These are phyloP conservation scores for Gallinago paraguaiae DNA, from an alignment of 2,113 vertebrate genomes.

Conservation along the genomic window DNA sequence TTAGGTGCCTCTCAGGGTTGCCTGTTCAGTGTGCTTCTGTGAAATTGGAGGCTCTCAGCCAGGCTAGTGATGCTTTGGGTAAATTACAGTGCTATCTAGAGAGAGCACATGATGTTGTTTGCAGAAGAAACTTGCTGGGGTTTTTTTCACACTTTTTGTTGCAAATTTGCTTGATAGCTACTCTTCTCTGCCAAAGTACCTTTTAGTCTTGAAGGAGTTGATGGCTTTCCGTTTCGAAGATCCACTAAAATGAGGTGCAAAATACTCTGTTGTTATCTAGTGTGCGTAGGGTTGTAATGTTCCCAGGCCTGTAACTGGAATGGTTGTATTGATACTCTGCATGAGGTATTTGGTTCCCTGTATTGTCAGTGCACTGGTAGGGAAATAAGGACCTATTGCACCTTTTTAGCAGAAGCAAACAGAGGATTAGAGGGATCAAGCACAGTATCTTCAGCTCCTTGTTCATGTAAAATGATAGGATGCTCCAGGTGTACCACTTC, in stretches of 20 bases:
- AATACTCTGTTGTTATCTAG: background rate
- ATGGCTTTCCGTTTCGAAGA: constrained; percentile 35
- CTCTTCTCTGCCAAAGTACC: constrained; percentile 4
- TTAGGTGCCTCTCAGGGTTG: background rate
- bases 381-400: background rate
- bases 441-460: background rate
- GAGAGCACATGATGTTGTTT: background rate
- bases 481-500: background rate
- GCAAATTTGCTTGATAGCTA: background rate
- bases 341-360: background rate
- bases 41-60: background rate
- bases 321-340: background rate
- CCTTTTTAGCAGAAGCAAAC: background rate
- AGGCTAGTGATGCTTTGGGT: background rate
- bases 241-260: background rate
- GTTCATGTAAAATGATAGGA: background rate
- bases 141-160: background rate
- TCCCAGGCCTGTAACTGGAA: background rate
- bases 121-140: background rate
- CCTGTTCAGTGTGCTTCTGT: background rate
- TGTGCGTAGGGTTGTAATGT: background rate
- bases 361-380: background rate
- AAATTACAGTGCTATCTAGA: background rate
- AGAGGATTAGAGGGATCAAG: background rate
- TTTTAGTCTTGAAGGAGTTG: constrained; percentile 10